Conservation (phyloP, 2,113 vertebrate species). For the Actenoides lindsayi region DNA sequence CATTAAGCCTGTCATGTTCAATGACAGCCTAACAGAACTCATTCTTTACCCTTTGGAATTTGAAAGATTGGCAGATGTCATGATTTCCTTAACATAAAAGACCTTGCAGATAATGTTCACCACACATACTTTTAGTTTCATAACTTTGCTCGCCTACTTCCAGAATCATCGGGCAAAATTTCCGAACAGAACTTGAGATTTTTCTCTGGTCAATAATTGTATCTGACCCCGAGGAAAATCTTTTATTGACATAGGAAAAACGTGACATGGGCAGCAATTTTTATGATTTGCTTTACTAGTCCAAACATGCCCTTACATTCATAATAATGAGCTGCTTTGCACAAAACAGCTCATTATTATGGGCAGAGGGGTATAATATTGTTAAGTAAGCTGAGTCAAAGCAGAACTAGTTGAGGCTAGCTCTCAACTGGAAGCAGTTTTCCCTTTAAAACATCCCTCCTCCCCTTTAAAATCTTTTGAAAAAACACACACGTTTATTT, state of each 20-base stretch:
- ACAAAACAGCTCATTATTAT: constrained; percentile 73
- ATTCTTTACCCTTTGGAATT: constrained; percentile 93
- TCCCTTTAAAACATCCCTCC: constrained; percentile 44
- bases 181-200: constrained; percentile 40
- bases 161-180: constrained; percentile 47
- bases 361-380: constrained; percentile 65
- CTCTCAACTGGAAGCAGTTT: constrained; percentile 58
- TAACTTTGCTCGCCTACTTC: constrained; percentile 60
- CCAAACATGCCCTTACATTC: constrained; percentile 73
- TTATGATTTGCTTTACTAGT: constrained; percentile 77
- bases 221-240: constrained; percentile 69
- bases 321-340: constrained; percentile 78
- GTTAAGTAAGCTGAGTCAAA: constrained; percentile 68
- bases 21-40: constrained; percentile 97
- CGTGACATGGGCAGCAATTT: constrained; percentile 54
- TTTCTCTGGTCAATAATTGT: constrained; percentile 60
- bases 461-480: constrained; percentile 42
- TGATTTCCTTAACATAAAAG: constrained; percentile 87
- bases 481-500: constrained; percentile 62
- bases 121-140: constrained; percentile 65
- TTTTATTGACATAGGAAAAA: constrained; percentile 69
- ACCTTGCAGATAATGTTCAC: constrained; percentile 78
- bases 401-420: constrained; percentile 58
- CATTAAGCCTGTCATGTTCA: constrained; percentile 99
- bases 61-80: constrained; percentile 94